These are phyloP conservation scores for Parapsyche elsis DNA, from an alignment of 1,140 invertebrate species.

Conservation along the genomic window DNA sequence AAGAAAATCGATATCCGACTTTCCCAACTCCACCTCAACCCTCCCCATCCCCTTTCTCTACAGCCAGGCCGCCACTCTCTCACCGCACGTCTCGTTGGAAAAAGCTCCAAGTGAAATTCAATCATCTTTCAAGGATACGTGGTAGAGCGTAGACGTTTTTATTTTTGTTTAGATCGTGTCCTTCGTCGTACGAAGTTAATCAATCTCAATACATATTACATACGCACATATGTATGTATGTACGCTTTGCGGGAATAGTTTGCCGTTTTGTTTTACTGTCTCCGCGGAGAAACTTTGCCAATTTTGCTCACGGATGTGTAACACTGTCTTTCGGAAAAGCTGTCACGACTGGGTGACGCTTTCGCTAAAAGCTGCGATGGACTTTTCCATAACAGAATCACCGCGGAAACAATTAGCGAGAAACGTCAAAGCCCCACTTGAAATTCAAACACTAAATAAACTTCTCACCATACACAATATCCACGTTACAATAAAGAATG, in stretches of 20 bases:
- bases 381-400: neutral
- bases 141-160: neutral
- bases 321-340: neutral
- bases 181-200: conserved; percentile 4
- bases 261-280: conserved; percentile 3
- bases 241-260: neutral
- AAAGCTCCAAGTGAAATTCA: conserved; percentile 20
- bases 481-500: neutral
- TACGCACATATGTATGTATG: neutral
- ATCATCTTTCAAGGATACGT: conserved; percentile 25
- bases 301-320: neutral
- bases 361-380: no score
- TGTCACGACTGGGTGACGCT: neutral
- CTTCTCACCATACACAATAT: neutral
- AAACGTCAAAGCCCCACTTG: no score
- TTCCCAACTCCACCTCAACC: neutral
- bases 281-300: neutral
- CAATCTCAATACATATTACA: conserved; percentile 5
- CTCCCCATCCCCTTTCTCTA: neutral
- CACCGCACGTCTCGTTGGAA: neutral
- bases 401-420: no score
- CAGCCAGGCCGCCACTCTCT: neutral
- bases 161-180: neutral
- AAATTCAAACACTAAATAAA: neutral
- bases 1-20: conserved; percentile 24